Evolutionary conservation across 2,797 vertebrate genomes (phyloP).

Genomic region (Acrossocheilus fasciatus): DNA sequence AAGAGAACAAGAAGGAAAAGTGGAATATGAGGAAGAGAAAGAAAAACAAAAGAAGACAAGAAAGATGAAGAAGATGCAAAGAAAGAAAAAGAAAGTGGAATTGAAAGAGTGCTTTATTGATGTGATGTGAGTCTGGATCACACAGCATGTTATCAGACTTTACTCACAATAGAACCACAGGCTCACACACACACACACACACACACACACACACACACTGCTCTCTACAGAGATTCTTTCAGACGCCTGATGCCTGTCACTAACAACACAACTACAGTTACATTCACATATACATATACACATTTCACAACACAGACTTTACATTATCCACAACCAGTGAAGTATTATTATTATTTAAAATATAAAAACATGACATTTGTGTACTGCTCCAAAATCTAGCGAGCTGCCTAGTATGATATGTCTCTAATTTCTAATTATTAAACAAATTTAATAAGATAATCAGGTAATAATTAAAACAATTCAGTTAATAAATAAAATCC

Average conservation of each 20-base stretch:
- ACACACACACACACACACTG: background rate
- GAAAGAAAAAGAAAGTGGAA: background rate
- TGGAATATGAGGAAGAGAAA: conserved; percentile 51
- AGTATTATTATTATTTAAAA: too few relatives aligned
- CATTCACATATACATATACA: background rate
- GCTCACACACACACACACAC: conserved; percentile 12
- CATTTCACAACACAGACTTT: too few relatives aligned
- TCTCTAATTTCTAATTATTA: too few relatives aligned
- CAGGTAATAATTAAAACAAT: too few relatives aligned
- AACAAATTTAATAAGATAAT: too few relatives aligned
- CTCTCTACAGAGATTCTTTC: background rate
- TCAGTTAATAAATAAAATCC: too few relatives aligned
- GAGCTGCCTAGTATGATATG: too few relatives aligned
- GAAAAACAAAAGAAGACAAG: background rate
- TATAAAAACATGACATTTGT: too few relatives aligned
- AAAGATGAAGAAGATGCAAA: background rate
- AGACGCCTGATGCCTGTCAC: background rate
- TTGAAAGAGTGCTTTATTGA: background rate
- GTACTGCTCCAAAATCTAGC: too few relatives aligned
- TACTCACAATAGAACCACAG: conserved; percentile 34
- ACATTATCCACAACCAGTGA: too few relatives aligned
- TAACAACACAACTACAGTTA: background rate
- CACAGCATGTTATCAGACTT: conserved; percentile 33
- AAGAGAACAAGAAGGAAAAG: conserved; percentile 43
- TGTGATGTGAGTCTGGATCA: conserved; percentile 18